phyloP scores from a whole-genome alignment of 2,888 invertebrate species.

The Agrotis clavis region DNA sequence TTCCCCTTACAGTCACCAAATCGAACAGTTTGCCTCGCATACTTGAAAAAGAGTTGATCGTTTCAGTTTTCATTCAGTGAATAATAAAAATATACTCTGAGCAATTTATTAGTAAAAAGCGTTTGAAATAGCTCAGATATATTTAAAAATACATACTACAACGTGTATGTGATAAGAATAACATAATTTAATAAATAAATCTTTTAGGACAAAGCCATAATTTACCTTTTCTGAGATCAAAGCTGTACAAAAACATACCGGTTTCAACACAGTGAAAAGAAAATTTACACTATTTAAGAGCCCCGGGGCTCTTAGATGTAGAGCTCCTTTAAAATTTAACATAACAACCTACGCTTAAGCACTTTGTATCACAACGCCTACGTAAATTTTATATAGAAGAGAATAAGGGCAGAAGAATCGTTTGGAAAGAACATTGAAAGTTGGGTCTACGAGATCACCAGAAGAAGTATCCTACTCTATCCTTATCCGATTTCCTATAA shows the following conservation, averaged over 20 bases:
- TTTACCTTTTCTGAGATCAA: slow-evolving; percentile 48
- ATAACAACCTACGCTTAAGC: slow-evolving; percentile 58
- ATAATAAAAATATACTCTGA: background rate
- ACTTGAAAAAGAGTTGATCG: background rate
- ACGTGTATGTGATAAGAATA: background rate
- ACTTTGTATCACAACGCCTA: slow-evolving; percentile 55
- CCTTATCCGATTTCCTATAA: no score
- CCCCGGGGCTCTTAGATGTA: slow-evolving; percentile 50
- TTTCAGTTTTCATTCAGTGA: background rate
- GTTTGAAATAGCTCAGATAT: background rate
- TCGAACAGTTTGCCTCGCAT: no score
- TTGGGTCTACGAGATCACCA: no score
- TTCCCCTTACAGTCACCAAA: no score
- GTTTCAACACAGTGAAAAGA: slow-evolving; percentile 40
- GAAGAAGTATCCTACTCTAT: no score
- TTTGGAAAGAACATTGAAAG: background rate
- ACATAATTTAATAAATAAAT: slow-evolving; percentile 5
- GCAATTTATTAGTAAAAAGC: background rate
- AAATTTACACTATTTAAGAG: slow-evolving; percentile 56
- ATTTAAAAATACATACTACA: background rate
- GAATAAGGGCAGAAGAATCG: slow-evolving; percentile 8
- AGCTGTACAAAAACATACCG: slow-evolving; percentile 44
- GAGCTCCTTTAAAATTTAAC: slow-evolving; percentile 62
- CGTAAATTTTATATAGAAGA: slow-evolving; percentile 20
- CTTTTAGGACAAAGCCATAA: background rate